Conservation (phyloP, 2,113 vertebrate genomes). For the Oceanodroma tethys region DNA sequence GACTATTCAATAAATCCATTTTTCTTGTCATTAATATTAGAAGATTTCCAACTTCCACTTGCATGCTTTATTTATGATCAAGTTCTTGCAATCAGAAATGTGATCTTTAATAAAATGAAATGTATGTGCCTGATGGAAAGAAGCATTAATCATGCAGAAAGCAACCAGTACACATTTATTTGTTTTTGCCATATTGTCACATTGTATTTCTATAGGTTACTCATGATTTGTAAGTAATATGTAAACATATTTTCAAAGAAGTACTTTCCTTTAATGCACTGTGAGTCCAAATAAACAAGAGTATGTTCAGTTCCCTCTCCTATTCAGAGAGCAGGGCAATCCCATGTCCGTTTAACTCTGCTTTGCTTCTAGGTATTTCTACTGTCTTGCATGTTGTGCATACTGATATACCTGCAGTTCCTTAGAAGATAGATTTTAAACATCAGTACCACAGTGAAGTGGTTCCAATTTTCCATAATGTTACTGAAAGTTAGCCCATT, state of each 20-base stretch:
- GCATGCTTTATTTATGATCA: constrained; percentile 60
- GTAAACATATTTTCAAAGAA: constrained; percentile 26
- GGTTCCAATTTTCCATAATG: constrained; percentile 48
- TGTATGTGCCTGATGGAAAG: constrained; percentile 40
- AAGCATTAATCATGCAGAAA: constrained; percentile 56
- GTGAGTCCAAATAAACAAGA: constrained; percentile 21
- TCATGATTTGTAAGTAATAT: constrained; percentile 27
- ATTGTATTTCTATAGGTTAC: constrained; percentile 45
- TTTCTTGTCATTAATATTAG: constrained; percentile 60
- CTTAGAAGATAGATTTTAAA: constrained; percentile 48
- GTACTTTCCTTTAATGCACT: background rate
- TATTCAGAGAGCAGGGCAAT: constrained; percentile 13
- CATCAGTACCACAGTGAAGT: background rate
- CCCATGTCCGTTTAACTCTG: background rate
- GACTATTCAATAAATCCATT: constrained; percentile 60
- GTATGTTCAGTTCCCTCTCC: constrained; percentile 11
- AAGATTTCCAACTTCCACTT: constrained; percentile 49
- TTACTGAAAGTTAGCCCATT: constrained; percentile 53
- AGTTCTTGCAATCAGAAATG: constrained; percentile 61
- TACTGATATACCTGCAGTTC: constrained; percentile 14
- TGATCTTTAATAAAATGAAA: constrained; percentile 67
- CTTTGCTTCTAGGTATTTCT: constrained; percentile 57
- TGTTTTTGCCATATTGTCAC: constrained; percentile 33
- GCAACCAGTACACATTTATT: constrained; percentile 29
- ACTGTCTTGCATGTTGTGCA: constrained; percentile 26